Conservation (phyloP, 2,113 vertebrate species). For the Forbesichthys papilliferus region DNA sequence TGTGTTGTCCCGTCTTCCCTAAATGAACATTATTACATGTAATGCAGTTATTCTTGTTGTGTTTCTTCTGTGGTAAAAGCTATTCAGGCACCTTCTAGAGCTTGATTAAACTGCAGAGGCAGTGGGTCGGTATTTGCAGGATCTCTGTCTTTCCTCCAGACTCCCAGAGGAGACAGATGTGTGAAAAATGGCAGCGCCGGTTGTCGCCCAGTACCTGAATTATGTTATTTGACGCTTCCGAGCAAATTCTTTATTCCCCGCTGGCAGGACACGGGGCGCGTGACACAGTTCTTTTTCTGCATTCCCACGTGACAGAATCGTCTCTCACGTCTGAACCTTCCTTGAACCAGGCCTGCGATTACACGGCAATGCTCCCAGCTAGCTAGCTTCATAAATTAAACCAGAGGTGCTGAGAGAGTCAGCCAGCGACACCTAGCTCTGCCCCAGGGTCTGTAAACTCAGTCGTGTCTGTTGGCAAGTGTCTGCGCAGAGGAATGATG, state of each 20-base stretch:
- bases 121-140: slow-evolving; percentile 3
- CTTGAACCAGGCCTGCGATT: slow-evolving; percentile 17
- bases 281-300: slow-evolving; percentile 21
- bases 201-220: slow-evolving; percentile 25
- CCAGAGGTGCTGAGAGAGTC: not conserved
- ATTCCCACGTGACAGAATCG: slow-evolving; percentile 24
- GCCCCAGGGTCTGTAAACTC: slow-evolving; percentile 12
- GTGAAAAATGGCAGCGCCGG: slow-evolving; percentile 18
- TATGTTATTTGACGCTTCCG: slow-evolving; percentile 39
- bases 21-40: no score
- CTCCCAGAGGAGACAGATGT: slow-evolving; percentile 21
- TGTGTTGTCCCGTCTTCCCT: no score
- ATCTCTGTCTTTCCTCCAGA: slow-evolving; percentile 49
- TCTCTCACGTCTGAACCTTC: slow-evolving; percentile 18
- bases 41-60: no score
- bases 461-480: not conserved
- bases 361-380: not conserved
- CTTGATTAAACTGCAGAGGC: slow-evolving; percentile 3
- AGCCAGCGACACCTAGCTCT: slow-evolving; percentile 20
- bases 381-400: not conserved
- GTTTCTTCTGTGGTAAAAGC: not conserved
- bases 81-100: not conserved
- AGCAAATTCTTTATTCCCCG: slow-evolving; percentile 48
- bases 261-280: slow-evolving; percentile 5
- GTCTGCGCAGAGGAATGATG: slow-evolving; percentile 30